Base-by-base conservation (phyloP, 37 sponge, comb jelly and placozoan genomes). In the Ephydatia muelleri region DNA sequence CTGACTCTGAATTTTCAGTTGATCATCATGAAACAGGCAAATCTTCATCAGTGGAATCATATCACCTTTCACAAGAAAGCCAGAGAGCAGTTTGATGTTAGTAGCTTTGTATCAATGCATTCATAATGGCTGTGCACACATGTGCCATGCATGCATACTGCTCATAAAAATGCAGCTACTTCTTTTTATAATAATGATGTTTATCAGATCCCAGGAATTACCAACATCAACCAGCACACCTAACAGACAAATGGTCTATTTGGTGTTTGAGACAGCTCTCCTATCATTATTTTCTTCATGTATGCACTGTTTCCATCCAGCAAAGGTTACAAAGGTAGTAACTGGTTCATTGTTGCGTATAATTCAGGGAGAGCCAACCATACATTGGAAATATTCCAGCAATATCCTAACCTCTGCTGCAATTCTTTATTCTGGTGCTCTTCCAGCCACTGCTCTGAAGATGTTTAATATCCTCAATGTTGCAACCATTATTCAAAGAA, bases 291-390 rank as follows among this genome's bases (percentile, higher is more conserved):
- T 78, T 19, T 25, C 65, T 6, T 25, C 27, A 27, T 80, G 67
- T 65, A 6, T 65, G 5, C 29, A 57, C 13, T 73, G 75, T 73
- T 65, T 75, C 4, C 28, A 72, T 2, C 21, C 4, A 4, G 43
- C 65, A 3, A 12, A 33, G n/a, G n/a, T n/a, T n/a, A n/a, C n/a
- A n/a, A n/a, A n/a, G n/a, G n/a, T n/a, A n/a, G n/a, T n/a, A n/a
- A 82, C 29, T 27, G 86, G 79, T 23, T 65, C 80, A 64, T 80
- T 80, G 70, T 72, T 81, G 6, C 27, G 67, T 5, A 28, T 89
- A 3, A 36, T 1, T 22, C 80, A 79, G 90, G 85, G 82, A 82
- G 8, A 85, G 86, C 38, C 86, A 85, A 27, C 90, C 90, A 9
- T 77, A n/a, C 34, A 27, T 83, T 23, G 38, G 38, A 13, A 70